These are phyloP conservation scores for Halichondria panicea DNA, from an alignment of 37 sponge, comb jelly and placozoan genomes.

Conservation along the genomic window DNA sequence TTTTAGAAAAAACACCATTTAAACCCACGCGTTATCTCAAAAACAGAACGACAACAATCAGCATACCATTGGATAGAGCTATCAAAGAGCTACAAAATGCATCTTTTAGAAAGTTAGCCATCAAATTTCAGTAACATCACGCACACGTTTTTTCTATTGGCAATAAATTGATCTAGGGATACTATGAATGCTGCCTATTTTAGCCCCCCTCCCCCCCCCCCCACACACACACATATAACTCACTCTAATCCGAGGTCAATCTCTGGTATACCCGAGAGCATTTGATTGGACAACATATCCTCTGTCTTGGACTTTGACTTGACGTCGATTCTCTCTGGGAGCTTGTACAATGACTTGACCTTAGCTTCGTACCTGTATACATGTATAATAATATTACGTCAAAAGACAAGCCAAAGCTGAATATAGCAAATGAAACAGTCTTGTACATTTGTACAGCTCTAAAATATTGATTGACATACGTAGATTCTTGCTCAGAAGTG, in stretches of 20 bases:
- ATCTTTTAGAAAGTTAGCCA: not conserved
- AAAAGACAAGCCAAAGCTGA: not conserved
- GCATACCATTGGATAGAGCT: too few relatives aligned
- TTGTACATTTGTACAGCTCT: not conserved
- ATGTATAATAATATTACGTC: not conserved
- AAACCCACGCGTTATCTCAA: too few relatives aligned
- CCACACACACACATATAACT: conserved; percentile 17
- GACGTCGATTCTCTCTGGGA: conserved; percentile 66
- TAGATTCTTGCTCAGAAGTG: conserved; percentile 35
- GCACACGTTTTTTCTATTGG: not conserved
- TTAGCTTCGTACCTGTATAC: conserved; percentile 62
- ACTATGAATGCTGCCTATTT: too few relatives aligned
- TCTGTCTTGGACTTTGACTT: conserved; percentile 46
- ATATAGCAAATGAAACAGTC: not conserved
- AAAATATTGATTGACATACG: not conserved
- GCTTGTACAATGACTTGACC: conserved; percentile 64
- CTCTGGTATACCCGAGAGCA: conserved; percentile 93
- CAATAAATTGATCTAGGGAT: too few relatives aligned
- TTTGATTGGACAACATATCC: conserved; percentile 93
- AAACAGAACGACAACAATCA: too few relatives aligned
- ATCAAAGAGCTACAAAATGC: too few relatives aligned
- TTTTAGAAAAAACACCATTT: too few relatives aligned
- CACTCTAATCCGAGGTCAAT: conserved; percentile 89
- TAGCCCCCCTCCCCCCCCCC: not conserved
- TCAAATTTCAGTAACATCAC: not conserved